Base-by-base conservation (phyloP, 1,140 invertebrate genomes). In the Scaptodrosophila lebanonensis region DNA sequence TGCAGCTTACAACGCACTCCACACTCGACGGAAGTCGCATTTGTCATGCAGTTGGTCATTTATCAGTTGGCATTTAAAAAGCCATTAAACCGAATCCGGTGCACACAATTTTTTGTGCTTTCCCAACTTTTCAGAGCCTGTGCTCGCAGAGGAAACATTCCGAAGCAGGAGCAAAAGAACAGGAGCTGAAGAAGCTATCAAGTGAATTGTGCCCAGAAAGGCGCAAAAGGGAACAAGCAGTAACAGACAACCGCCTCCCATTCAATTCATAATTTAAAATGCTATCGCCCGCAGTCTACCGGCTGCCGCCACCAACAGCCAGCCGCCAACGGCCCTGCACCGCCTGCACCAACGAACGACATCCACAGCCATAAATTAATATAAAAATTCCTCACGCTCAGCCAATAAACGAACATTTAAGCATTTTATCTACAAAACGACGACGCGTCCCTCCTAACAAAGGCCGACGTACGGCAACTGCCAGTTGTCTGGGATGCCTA, bases 381-480 rank as follows among this genome's bases (percentile, higher is more conserved):
- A 79, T 79, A 79, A 79, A 79, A 79, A 79, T 79, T 79, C 75
- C 75, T 79, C 69, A 82, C 75, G 75, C 75, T 77, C 75, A 79
- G 75, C 75, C 75, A 79, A 79, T 79, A 82, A 42, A 25, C 52
- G 64, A 73, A 82, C 65, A 79, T 59, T 73, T 65, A 79, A 73
- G 65, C 66, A 72, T 82, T 79, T 79, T 79, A 79, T 82, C 75
- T 39, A 29, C 69, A 62, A 75, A 65, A 68, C 70, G 25, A 36
- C 25, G 27, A 11, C 12, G 16, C 15, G n/a, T 6, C 29, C 27
- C 12, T 2, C 38, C 51, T 29, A n/a, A 48, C 29, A 57, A 30
- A 32, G 51, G 57, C 42, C 51, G 52, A n/a, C 56, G 33, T 35
- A 53, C 36, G 40, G 49, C 36, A 15, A 30, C 11, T 11, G 4